Conservation (phyloP, 2,797 vertebrate genomes). For the Cheirogaleus major region DNA sequence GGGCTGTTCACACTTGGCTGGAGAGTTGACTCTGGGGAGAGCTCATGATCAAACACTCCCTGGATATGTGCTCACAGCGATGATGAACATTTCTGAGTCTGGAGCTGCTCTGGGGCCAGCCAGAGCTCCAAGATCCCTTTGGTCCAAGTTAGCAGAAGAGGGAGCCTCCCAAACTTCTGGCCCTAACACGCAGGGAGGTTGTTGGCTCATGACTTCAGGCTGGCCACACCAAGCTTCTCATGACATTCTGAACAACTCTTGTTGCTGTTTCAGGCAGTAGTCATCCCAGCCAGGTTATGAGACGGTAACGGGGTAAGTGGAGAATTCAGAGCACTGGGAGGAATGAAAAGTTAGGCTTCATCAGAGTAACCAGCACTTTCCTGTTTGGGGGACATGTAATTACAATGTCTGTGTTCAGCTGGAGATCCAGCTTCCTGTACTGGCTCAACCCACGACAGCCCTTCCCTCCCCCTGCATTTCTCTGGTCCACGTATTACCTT, state of each 20-base stretch:
- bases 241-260: not conserved
- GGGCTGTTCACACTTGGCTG: slow-evolving; percentile 40
- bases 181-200: not conserved
- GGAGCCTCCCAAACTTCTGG: not conserved
- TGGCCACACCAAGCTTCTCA: not conserved
- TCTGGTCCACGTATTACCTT: not conserved
- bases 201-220: not conserved
- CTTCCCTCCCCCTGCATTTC: not conserved
- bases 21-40: slow-evolving; percentile 42
- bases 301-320: not conserved
- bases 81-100: not conserved
- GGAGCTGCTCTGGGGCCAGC: not conserved
- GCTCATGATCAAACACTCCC: slow-evolving; percentile 13
- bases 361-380: not conserved
- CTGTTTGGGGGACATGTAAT: not conserved
- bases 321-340: not conserved
- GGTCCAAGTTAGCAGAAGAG: slow-evolving; percentile 3
- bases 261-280: not conserved
- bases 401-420: not conserved
- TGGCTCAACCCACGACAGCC: not conserved
- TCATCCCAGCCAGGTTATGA: not conserved
- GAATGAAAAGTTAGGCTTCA: not conserved
- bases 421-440: not conserved
- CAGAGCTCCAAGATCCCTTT: not conserved
- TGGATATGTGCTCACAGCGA: not conserved